phyloP scores from a whole-genome alignment of 2,113 vertebrate species.

The Patagioenas fasciata region DNA sequence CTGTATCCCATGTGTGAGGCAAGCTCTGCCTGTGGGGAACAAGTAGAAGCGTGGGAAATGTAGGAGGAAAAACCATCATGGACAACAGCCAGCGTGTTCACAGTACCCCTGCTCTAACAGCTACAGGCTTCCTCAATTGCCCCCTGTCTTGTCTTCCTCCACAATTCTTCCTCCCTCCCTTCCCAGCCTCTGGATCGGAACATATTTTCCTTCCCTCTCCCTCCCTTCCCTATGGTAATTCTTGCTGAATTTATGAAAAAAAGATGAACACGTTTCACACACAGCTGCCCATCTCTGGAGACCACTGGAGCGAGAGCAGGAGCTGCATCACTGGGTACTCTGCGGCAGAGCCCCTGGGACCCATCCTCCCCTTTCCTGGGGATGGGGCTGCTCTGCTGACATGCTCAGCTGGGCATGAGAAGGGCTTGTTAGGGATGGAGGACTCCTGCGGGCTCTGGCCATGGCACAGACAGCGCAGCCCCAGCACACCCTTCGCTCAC shows the following conservation, averaged over 20 bases:
- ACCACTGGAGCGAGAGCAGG: background rate
- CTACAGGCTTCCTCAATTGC: background rate
- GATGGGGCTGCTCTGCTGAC: background rate
- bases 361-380: background rate
- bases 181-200: background rate
- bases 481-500: accelerated
- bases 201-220: background rate
- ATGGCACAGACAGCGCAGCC: background rate
- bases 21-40: background rate
- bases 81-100: background rate
- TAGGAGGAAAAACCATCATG: background rate
- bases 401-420: background rate
- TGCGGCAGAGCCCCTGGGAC: background rate
- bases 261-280: conserved; percentile 3
- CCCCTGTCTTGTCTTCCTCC: background rate
- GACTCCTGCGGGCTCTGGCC: background rate
- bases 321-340: background rate
- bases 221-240: background rate
- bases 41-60: background rate
- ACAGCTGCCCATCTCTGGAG: background rate
- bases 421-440: background rate
- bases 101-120: background rate
- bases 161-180: background rate
- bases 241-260: background rate
- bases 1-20: background rate